These are phyloP conservation scores for Pogona vitticeps DNA, from an alignment of 2,113 vertebrate species.

Conservation along the genomic window DNA sequence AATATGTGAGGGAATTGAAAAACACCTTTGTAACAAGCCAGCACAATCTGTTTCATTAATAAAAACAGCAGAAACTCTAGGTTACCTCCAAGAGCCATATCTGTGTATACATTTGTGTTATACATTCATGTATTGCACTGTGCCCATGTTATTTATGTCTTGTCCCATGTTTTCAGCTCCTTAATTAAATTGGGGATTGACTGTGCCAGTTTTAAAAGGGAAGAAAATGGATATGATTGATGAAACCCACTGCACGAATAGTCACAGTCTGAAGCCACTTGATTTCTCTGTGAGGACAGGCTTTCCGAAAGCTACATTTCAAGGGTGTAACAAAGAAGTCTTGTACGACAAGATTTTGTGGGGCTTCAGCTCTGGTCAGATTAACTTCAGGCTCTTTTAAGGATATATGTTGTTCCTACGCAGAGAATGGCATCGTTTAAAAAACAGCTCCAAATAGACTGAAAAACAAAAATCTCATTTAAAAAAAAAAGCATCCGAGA, in stretches of 20 bases:
- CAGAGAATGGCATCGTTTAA: conserved; percentile 40
- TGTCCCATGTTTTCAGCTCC: conserved; percentile 41
- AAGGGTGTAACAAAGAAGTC: conserved; percentile 36
- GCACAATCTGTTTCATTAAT: conserved; percentile 37
- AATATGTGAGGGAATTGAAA: conserved; percentile 26
- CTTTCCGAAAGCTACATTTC: conserved; percentile 55
- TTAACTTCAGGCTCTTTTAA: conserved; percentile 44
- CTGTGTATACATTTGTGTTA: not conserved
- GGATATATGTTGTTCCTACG: conserved; percentile 27
- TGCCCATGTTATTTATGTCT: conserved; percentile 44
- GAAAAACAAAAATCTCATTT: conserved; percentile 15
- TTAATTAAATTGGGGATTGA: conserved; percentile 62
- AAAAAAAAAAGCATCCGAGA: conserved; percentile 37
- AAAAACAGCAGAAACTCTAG: conserved; percentile 14
- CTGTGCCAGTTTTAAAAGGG: conserved; percentile 45
- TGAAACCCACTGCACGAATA: conserved; percentile 53
- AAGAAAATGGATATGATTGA: conserved; percentile 61
- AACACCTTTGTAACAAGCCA: conserved; percentile 28
- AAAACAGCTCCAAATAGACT: conserved; percentile 40
- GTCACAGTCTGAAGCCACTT: conserved; percentile 49
- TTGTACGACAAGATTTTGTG: conserved; percentile 37
- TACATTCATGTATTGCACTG: conserved; percentile 21
- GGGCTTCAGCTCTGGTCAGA: conserved; percentile 34
- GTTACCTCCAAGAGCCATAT: not conserved
- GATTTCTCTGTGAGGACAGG: conserved; percentile 46